A percentile compares a stretch with the other conserved stretches of the same genome.
phyloP scores from a whole-genome alignment of 2,113 vertebrate genomes.

The Rhinoptilus africanus region DNA sequence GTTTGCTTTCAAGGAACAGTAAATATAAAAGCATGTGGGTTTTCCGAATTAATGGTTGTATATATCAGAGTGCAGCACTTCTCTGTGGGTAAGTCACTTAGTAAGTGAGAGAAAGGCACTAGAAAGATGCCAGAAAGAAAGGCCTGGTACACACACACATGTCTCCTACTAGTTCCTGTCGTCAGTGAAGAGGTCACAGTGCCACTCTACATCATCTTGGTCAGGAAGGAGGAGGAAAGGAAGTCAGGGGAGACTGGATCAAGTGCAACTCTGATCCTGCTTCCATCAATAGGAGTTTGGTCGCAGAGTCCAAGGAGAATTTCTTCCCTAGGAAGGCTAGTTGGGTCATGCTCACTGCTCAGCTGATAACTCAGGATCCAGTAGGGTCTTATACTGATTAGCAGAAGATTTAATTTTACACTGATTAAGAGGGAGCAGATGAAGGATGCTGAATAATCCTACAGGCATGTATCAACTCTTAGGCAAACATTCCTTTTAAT shows the following conservation, averaged over 20 bases:
- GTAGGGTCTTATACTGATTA: neutral
- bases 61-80: neutral
- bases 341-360: neutral
- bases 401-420: neutral
- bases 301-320: neutral
- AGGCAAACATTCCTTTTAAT: neutral
- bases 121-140: neutral
- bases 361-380: neutral
- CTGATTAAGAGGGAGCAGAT: neutral
- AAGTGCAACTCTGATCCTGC: neutral
- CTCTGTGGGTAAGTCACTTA: neutral
- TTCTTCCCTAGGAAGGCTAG: neutral
- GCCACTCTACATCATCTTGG: rapidly evolving
- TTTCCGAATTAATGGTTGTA: neutral
- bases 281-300: neutral
- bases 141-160: neutral
- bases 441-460: neutral
- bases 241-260: neutral
- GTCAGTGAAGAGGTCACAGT: neutral
- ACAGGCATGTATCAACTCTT: neutral
- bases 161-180: neutral
- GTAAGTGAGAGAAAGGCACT: neutral
- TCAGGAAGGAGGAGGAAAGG: neutral
- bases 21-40: neutral
- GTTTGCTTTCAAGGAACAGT: neutral